Percentiles rank a stretch among this genome's conserved stretches.
These are phyloP conservation scores for Alligator mississippiensis DNA, from an alignment of 2,113 vertebrate species.

Conservation along the genomic window DNA sequence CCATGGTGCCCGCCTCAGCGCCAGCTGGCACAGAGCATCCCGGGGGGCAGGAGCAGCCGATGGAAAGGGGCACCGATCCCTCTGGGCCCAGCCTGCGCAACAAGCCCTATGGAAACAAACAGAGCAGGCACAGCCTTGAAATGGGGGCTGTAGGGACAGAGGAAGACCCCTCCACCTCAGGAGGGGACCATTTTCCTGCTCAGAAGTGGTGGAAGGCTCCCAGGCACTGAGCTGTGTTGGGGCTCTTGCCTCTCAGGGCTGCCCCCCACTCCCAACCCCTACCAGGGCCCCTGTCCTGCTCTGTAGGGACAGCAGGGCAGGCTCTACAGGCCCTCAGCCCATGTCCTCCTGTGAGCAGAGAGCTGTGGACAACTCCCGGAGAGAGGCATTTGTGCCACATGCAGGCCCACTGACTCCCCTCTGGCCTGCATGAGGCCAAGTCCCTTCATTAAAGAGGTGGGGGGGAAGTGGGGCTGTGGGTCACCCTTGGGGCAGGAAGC, in stretches of 20 bases:
- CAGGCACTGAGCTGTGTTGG: background rate
- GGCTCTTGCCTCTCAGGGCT: background rate
- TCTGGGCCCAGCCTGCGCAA: background rate
- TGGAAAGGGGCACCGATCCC: background rate
- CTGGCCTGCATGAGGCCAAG: background rate
- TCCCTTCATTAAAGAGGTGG: background rate
- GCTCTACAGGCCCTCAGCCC: background rate
- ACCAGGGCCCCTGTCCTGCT: background rate
- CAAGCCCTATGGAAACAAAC: background rate
- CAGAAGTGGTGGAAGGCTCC: background rate
- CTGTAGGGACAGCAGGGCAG: background rate
- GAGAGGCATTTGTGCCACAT: too few relatives aligned
- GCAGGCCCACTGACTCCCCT: too few relatives aligned
- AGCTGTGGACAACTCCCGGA: too few relatives aligned
- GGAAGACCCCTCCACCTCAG: background rate
- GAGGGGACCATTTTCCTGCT: background rate
- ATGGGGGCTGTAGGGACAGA: background rate
- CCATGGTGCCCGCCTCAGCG: conserved; percentile 75
- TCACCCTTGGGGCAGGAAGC: background rate
- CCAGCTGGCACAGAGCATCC: conserved; percentile 48
- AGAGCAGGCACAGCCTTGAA: background rate
- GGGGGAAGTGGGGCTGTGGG: too few relatives aligned
- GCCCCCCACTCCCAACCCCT: background rate
- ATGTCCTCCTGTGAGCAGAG: too few relatives aligned
- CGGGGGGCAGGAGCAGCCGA: conserved; percentile 6